phyloP scores from a whole-genome alignment of 2,888 invertebrate genomes.

The Scaptomyza cyrtandrae region DNA sequence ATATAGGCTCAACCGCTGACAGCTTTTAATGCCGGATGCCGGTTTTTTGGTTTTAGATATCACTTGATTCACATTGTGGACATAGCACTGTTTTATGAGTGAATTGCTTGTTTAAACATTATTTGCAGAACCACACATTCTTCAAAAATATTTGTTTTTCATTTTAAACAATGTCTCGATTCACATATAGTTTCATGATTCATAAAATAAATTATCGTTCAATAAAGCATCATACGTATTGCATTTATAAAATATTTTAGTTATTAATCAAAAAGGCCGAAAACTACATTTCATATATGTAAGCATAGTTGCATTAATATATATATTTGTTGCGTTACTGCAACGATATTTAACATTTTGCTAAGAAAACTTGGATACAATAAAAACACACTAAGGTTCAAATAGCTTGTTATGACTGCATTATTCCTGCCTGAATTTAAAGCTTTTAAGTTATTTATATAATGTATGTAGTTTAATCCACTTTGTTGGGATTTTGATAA shows the following conservation, averaged over 20 bases:
- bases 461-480: constrained; percentile 36
- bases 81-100: constrained; percentile 12
- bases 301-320: constrained; percentile 35
- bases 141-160: constrained; percentile 16
- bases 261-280: constrained; percentile 55
- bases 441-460: constrained; percentile 62
- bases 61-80: constrained; percentile 30
- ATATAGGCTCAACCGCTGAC: constrained; percentile 58
- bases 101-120: background rate
- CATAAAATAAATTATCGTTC: constrained; percentile 64
- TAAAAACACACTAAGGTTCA: constrained; percentile 69
- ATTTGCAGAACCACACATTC: constrained; percentile 62
- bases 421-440: constrained; percentile 57
- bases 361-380: constrained; percentile 63
- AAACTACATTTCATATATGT: constrained; percentile 61
- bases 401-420: constrained; percentile 56
- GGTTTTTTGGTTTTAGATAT: constrained; percentile 3
- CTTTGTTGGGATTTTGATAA: constrained; percentile 30
- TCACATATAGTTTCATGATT: constrained; percentile 34
- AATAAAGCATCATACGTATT: constrained; percentile 26
- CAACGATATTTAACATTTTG: constrained; percentile 53
- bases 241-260: constrained; percentile 42
- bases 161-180: constrained; percentile 41
- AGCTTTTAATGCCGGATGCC: constrained; percentile 25
- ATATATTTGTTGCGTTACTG: constrained; percentile 50